These are phyloP conservation scores for Silvanus unidentatus DNA, from an alignment of 2,888 invertebrate genomes.

Conservation along the genomic window DNA sequence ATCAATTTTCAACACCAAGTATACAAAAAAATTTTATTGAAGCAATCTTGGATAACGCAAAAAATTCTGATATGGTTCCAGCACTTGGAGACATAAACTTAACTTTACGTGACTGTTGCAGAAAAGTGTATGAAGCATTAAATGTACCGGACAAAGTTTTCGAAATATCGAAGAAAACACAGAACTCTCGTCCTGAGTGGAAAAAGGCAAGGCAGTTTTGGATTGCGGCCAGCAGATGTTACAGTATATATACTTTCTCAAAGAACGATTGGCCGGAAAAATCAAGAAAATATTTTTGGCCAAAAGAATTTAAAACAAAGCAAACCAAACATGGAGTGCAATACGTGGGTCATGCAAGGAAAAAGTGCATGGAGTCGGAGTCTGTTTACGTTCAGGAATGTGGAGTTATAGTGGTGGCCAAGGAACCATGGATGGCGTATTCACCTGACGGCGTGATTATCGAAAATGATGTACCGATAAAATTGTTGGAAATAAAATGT, in stretches of 20 bases:
- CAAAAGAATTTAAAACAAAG: slow-evolving; percentile 3
- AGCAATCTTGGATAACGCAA: slow-evolving; percentile 10
- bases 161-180: too few species aligned
- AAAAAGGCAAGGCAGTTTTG: too few species aligned
- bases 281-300: slow-evolving; percentile 6
- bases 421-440: slow-evolving; percentile 10
- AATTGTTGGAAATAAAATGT: slow-evolving; percentile 12
- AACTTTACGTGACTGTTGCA: too few species aligned
- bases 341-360: slow-evolving; percentile 1
- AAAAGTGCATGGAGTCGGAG: not conserved
- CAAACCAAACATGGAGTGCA: slow-evolving; percentile 4
- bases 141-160: too few species aligned
- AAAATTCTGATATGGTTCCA: not conserved
- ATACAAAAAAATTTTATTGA: not conserved
- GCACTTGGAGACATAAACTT: slow-evolving; percentile 1
- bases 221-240: not conserved
- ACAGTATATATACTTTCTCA: slow-evolving; percentile 4
- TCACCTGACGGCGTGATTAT: slow-evolving; percentile 14
- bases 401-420: slow-evolving; percentile 6
- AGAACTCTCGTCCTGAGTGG: too few species aligned
- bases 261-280: slow-evolving; percentile 3
- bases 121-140: too few species aligned
- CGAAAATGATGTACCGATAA: slow-evolving; percentile 6
- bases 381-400: not conserved
- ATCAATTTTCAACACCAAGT: too few species aligned